Evolutionary conservation across 2,888 invertebrate genomes (phyloP).

Genomic region (Pollenia labialis): DNA sequence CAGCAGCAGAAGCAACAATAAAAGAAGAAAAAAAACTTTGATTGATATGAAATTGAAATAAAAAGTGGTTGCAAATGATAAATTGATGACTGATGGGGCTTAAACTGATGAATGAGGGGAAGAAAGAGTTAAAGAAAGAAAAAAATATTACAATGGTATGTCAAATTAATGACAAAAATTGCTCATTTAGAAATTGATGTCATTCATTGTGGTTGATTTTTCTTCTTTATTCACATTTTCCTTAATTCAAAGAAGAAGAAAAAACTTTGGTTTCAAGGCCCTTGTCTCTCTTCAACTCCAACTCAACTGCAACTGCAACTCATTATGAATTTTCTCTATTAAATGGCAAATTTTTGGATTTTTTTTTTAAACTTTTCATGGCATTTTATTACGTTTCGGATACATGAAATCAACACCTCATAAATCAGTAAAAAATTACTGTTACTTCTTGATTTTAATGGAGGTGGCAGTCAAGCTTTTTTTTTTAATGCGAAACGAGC

Average conservation of each 20-base stretch:
- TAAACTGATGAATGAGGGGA: not conserved
- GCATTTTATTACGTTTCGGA: constrained; percentile 62
- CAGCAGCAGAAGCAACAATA: not conserved
- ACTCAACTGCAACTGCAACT: constrained; percentile 19
- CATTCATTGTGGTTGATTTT: constrained; percentile 67
- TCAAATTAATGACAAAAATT: constrained; percentile 62
- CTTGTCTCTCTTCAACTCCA: constrained; percentile 1
- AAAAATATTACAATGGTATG: constrained; percentile 36
- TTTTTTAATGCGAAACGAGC: not conserved
- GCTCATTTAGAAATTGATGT: constrained; percentile 69
- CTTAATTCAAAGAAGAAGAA: not conserved
- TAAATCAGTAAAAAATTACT: constrained; percentile 68
- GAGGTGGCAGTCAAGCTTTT: constrained; percentile 25
- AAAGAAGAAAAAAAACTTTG: constrained; percentile 34
- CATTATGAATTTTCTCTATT: constrained; percentile 63
- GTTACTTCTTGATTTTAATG: constrained; percentile 56
- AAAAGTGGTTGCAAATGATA: constrained; percentile 57
- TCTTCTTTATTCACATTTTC: constrained; percentile 20
- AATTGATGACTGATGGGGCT: constrained; percentile 41
- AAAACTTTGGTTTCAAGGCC: constrained; percentile 33
- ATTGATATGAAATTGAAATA: constrained; percentile 68
- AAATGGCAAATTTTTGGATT: constrained; percentile 19
- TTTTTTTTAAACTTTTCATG: not conserved
- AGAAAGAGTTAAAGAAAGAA: not conserved
- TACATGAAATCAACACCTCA: constrained; percentile 73